Percentiles rank a stretch among this genome's conserved stretches.
phyloP scores from a whole-genome alignment of 1,140 invertebrate genomes.

The Heliconius himera region DNA sequence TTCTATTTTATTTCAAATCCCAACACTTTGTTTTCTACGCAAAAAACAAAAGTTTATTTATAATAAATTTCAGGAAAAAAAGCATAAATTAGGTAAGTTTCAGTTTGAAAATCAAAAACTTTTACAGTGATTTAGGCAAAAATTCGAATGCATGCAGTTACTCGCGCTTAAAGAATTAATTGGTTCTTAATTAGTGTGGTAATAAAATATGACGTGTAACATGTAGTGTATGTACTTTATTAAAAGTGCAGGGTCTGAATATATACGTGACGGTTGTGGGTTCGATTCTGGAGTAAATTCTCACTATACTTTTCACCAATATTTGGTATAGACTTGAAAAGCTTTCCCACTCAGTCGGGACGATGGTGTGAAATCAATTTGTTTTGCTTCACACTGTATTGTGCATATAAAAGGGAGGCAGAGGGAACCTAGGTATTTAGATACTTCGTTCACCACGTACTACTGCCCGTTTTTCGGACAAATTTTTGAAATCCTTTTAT shows the following conservation, averaged over 20 bases:
- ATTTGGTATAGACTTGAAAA: too few relatives aligned
- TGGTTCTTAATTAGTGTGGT: neutral
- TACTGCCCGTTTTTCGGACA: too few relatives aligned
- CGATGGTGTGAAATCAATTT: neutral
- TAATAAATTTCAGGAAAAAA: neutral
- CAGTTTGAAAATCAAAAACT: neutral
- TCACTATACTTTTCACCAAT: too few relatives aligned
- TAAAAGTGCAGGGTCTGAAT: too few relatives aligned
- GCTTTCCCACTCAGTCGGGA: too few relatives aligned
- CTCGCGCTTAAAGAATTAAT: slow-evolving; percentile 1
- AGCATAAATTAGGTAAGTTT: neutral
- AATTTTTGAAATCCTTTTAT: too few relatives aligned
- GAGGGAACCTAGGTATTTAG: neutral
- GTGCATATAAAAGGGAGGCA: neutral
- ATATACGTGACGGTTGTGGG: neutral
- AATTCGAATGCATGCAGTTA: neutral
- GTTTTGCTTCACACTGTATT: neutral
- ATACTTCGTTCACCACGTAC: neutral
- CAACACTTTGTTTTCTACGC: neutral
- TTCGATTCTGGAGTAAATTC: neutral
- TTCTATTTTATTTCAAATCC: neutral
- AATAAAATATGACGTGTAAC: neutral
- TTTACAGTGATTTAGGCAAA: neutral
- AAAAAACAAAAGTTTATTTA: neutral
- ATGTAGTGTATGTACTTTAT: too few relatives aligned